Percentiles rank a stretch among this genome's conserved stretches.
Evolutionary conservation across 1,140 invertebrate species (phyloP).

Genomic region (Hydropsyche tenuis): DNA sequence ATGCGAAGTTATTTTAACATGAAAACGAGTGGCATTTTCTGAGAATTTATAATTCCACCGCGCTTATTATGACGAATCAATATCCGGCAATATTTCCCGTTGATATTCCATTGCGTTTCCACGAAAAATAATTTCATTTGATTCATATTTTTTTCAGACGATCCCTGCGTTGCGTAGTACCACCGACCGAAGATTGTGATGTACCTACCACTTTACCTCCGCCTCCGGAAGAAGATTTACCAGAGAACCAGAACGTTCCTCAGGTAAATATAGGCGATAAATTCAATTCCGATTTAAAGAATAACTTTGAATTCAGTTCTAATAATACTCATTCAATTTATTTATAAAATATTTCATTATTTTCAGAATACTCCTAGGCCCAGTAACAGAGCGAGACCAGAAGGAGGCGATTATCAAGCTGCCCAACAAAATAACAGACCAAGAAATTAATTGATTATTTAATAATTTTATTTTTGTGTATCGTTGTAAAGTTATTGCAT

Average conservation of each 20-base stretch:
- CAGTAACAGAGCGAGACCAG: constrained; percentile 28
- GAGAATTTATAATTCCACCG: too few species aligned
- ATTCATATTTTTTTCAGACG: constrained; percentile 57
- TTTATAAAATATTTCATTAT: too few species aligned
- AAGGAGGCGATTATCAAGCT: constrained; percentile 28
- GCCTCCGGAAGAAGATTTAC: constrained; percentile 62
- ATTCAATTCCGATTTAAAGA: too few species aligned
- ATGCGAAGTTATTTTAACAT: too few species aligned
- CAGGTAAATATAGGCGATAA: too few species aligned
- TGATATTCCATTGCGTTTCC: not conserved
- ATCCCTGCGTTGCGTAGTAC: constrained; percentile 83
- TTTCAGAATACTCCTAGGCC: constrained; percentile 34
- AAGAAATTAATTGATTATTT: constrained; percentile 30
- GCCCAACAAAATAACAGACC: constrained; percentile 33
- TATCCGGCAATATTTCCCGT: not conserved
- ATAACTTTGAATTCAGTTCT: not conserved
- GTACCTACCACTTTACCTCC: constrained; percentile 77
- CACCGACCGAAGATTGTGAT: constrained; percentile 87
- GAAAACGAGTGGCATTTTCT: too few species aligned
- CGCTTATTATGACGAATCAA: not conserved
- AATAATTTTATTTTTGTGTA: not conserved
- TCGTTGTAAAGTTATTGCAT: not conserved
- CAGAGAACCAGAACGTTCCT: constrained; percentile 45
- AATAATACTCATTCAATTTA: not conserved
- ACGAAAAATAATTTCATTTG: not conserved